A percentile compares a stretch with the other conserved stretches of the same genome.
phyloP scores from a whole-genome alignment of 2,888 invertebrate species.

The Branchinecta sandiegonensis region DNA sequence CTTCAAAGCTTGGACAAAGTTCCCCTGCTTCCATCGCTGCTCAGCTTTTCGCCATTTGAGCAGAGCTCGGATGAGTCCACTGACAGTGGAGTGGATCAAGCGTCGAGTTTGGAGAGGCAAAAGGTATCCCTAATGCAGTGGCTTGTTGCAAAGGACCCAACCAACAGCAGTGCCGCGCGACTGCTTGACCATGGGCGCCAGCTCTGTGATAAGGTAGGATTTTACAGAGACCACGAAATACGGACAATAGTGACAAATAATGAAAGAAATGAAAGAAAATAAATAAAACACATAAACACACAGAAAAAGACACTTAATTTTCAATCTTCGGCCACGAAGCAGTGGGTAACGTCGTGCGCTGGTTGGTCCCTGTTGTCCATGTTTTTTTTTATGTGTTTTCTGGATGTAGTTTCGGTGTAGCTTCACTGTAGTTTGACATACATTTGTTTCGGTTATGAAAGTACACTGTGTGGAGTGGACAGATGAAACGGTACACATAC shows the following conservation, averaged over 20 bases:
- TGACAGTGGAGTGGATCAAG: constrained; percentile 7
- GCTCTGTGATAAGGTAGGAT: constrained; percentile 2
- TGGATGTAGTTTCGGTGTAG: no score
- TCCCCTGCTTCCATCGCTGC: background rate
- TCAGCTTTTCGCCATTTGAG: background rate
- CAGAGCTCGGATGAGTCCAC: background rate
- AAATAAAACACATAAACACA: no score
- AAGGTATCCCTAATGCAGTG: constrained; percentile 5
- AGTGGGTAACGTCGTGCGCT: no score
- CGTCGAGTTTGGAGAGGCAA: background rate
- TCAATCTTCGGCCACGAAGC: no score
- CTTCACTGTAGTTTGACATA: no score
- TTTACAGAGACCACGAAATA: background rate
- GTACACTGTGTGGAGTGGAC: no score
- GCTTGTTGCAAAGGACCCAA: constrained; percentile 11
- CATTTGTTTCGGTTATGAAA: no score
- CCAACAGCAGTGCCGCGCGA: background rate
- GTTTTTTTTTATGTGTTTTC: no score
- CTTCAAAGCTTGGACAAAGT: background rate
- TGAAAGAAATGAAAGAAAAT: no score
- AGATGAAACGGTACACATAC: no score
- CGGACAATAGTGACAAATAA: background rate
- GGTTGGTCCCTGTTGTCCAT: no score
- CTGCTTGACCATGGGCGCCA: constrained; percentile 1
- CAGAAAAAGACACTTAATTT: no score